A percentile compares a stretch with the other conserved stretches of the same genome.
phyloP scores from a whole-genome alignment of 1,140 invertebrate species.

The Bombus pyrosoma region DNA sequence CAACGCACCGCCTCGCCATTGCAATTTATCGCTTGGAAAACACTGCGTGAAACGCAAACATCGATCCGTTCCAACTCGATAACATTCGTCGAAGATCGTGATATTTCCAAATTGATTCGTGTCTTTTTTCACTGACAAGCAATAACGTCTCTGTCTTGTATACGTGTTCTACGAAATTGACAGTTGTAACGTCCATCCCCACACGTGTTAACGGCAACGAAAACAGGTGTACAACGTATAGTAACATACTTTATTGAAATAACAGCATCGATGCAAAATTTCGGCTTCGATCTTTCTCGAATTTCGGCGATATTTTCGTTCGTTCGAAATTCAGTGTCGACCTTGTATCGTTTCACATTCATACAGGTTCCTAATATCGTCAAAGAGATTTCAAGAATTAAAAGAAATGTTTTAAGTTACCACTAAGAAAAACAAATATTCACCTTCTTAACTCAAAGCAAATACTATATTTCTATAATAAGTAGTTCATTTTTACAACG shows the following conservation, averaged over 20 bases:
- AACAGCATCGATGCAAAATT: not conserved
- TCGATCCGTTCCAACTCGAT: no score
- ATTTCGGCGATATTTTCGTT: not conserved
- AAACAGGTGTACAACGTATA: not conserved
- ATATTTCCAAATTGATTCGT: not conserved
- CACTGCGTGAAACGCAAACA: conserved; percentile 37
- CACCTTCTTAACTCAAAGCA: no score
- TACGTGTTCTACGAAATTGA: not conserved
- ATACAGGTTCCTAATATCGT: no score
- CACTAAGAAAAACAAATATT: no score
- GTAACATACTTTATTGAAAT: not conserved
- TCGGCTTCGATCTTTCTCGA: not conserved
- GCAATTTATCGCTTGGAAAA: conserved; percentile 35
- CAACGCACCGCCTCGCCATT: conserved; percentile 7
- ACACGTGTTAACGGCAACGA: not conserved
- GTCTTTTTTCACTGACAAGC: not conserved
- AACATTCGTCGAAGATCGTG: conserved; percentile 9
- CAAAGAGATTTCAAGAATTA: no score
- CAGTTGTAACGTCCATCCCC: not conserved
- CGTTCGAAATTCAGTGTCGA: not conserved
- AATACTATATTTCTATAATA: no score
- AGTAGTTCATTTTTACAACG: no score
- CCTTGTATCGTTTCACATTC: no score
- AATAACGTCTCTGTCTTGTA: not conserved
- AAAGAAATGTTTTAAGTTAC: no score